These are phyloP conservation scores for Eudyptes chrysolophus DNA, from an alignment of 2,113 vertebrate species.

Conservation along the genomic window DNA sequence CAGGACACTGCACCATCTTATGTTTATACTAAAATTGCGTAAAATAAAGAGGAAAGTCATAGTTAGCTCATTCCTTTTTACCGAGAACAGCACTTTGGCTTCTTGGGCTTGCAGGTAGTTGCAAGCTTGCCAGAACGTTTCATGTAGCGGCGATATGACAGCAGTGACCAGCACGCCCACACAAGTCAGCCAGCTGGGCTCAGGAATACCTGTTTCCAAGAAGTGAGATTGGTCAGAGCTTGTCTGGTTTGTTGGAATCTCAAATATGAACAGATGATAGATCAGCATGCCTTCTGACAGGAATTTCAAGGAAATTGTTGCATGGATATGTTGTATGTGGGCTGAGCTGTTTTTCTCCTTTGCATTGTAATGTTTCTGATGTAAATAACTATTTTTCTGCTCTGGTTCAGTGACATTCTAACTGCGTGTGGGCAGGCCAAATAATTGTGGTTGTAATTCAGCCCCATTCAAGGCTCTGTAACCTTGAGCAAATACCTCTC, in stretches of 20 bases:
- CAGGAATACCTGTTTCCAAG: not conserved
- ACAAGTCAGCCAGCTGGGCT: constrained; percentile 6
- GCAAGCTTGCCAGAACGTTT: not conserved
- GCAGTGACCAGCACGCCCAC: not conserved
- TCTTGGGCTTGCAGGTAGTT: not conserved
- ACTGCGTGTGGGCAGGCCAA: not conserved
- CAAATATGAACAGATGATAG: constrained; percentile 30
- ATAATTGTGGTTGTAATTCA: not conserved
- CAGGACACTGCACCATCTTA: not conserved
- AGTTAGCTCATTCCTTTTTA: constrained; percentile 10
- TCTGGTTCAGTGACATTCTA: not conserved
- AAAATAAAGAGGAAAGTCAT: not conserved
- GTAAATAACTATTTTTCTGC: not conserved
- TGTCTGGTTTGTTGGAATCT: constrained; percentile 14
- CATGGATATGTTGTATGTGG: not conserved
- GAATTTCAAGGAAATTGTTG: constrained; percentile 5
- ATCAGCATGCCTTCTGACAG: not conserved
- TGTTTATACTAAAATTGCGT: not conserved
- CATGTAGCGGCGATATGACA: not conserved
- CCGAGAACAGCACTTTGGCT: not conserved
- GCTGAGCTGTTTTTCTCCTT: constrained; percentile 10
- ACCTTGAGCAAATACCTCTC: not conserved
- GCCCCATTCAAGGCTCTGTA: not conserved
- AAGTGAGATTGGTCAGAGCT: not conserved
- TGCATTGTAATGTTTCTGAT: constrained; percentile 1